phyloP scores from a whole-genome alignment of 2,797 vertebrate genomes.

The Scleropages formosus region DNA sequence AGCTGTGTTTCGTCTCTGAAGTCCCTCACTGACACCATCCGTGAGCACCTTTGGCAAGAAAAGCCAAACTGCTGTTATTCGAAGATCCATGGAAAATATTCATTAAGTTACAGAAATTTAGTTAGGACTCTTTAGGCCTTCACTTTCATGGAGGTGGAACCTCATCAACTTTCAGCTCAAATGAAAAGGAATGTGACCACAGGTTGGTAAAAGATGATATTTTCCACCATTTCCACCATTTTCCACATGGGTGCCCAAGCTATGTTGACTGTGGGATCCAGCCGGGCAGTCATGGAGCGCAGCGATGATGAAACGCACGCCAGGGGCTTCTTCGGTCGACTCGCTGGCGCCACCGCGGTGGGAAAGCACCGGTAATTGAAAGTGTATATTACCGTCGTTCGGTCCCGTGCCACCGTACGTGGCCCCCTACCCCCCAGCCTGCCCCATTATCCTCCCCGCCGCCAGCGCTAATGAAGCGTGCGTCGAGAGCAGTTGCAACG shows the following conservation, averaged over 20 bases:
- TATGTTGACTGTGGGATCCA: background rate
- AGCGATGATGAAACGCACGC: background rate
- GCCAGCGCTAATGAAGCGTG: conserved; percentile 42
- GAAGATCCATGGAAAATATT: too few relatives aligned
- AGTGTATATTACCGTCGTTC: conserved; percentile 38
- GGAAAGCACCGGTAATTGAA: conserved; percentile 47
- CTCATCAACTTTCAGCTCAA: too few relatives aligned
- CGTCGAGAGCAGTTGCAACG: conserved; percentile 1
- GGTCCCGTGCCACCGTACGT: background rate
- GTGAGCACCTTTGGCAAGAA: too few relatives aligned
- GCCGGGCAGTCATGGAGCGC: background rate
- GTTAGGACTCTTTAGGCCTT: too few relatives aligned
- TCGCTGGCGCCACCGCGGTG: background rate
- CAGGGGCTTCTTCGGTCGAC: background rate
- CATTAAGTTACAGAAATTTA: too few relatives aligned
- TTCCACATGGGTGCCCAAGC: conserved; percentile 50
- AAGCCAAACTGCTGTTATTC: too few relatives aligned
- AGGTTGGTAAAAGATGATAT: too few relatives aligned
- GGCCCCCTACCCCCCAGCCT: background rate
- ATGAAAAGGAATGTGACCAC: too few relatives aligned
- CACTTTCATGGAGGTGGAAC: too few relatives aligned
- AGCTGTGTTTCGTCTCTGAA: too few relatives aligned
- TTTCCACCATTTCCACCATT: conserved; percentile 38
- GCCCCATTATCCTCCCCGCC: conserved; percentile 29
- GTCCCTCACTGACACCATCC: too few relatives aligned